Percentiles rank a stretch among this genome's conserved stretches.
Evolutionary conservation across 2,888 invertebrate species (phyloP).

Genomic region (Morinoia aosen): DNA sequence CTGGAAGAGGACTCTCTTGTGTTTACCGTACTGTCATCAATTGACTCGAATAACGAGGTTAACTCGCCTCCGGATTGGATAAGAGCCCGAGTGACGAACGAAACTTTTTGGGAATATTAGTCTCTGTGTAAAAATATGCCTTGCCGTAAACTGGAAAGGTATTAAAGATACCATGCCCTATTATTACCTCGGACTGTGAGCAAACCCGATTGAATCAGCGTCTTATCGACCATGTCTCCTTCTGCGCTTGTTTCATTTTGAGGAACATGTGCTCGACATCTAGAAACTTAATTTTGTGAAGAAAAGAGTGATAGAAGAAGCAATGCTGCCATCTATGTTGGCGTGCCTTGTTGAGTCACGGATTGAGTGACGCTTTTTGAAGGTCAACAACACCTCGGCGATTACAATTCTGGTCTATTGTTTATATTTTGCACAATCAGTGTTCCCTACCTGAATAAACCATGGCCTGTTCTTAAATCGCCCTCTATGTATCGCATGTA

Average conservation of each 20-base stretch:
- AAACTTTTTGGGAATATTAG: slow-evolving; percentile 39
- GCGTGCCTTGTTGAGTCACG: not conserved
- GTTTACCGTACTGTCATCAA: slow-evolving; percentile 21
- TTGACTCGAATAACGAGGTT: slow-evolving; percentile 48
- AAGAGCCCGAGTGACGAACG: slow-evolving; percentile 17
- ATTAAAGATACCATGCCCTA: slow-evolving; percentile 52
- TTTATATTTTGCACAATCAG: slow-evolving; percentile 12
- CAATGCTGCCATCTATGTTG: not conserved
- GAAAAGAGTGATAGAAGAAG: not conserved
- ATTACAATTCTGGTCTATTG: not conserved
- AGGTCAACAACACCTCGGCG: not conserved
- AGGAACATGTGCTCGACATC: not conserved
- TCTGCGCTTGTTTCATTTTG: not conserved
- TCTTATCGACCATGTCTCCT: slow-evolving; percentile 27
- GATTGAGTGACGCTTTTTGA: not conserved
- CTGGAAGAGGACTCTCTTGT: not conserved
- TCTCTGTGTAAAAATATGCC: slow-evolving; percentile 45
- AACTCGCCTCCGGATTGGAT: slow-evolving; percentile 51
- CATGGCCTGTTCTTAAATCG: not conserved
- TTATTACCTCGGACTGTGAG: slow-evolving; percentile 40
- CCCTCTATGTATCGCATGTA: not conserved
- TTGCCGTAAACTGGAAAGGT: slow-evolving; percentile 49
- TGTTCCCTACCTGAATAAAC: not conserved
- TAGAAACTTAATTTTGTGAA: not conserved
- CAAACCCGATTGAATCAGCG: slow-evolving; percentile 48